Percentiles rank a stretch among this genome's conserved stretches.
Evolutionary conservation across 2,888 invertebrate genomes (phyloP).

Genomic region (Stomorhina lunata): DNA sequence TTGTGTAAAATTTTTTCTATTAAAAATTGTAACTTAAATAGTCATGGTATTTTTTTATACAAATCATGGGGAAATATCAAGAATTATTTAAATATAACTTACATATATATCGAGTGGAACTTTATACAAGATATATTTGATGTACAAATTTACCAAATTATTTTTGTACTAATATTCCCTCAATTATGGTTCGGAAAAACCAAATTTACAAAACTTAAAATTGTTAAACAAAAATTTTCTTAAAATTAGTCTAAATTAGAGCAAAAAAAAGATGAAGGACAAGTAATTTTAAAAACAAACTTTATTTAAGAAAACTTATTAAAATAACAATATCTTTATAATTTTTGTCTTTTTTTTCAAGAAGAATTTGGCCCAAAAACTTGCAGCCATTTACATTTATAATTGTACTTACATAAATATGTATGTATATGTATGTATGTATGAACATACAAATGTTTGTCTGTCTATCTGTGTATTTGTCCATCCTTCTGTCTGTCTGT

Average conservation of each 20-base stretch:
- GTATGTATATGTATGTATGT: background rate
- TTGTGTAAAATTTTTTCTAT: background rate
- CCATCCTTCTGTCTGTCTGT: background rate
- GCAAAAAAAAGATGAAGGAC: background rate
- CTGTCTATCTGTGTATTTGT: background rate
- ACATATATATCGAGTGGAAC: no score
- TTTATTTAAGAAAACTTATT: constrained; percentile 30
- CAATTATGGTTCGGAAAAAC: no score
- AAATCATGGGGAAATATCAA: no score
- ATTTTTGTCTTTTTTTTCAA: constrained; percentile 29
- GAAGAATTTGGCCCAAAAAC: constrained; percentile 3
- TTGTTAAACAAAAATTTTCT: background rate
- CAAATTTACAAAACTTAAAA: background rate
- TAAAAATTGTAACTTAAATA: background rate
- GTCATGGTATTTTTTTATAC: constrained; percentile 13
- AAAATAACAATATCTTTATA: constrained; percentile 42
- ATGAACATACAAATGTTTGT: no score
- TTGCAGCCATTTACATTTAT: background rate
- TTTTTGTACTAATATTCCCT: no score
- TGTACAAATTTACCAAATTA: no score
- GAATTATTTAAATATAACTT: no score
- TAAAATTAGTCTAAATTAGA: background rate
- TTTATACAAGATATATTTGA: no score
- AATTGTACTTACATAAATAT: background rate
- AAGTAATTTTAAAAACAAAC: constrained; percentile 14